Evolutionary conservation across 1,140 invertebrate genomes (phyloP).

Genomic region (Drosophila novamexicana): DNA sequence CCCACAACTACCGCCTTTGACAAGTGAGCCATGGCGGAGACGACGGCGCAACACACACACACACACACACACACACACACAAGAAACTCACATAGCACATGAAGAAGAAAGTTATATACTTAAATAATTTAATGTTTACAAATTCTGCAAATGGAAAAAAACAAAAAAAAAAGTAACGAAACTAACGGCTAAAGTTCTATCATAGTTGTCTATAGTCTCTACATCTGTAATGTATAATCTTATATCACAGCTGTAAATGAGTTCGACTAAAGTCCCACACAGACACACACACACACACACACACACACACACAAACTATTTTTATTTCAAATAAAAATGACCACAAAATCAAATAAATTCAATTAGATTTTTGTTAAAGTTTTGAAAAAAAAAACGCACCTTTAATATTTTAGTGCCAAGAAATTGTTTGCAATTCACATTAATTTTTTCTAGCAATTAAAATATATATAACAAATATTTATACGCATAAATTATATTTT

Average conservation of each 20-base stretch:
- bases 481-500: conserved; percentile 72
- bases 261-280: conserved; percentile 35
- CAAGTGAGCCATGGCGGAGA: conserved; percentile 33
- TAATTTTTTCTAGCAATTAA: conserved; percentile 57
- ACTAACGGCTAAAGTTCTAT: conserved; percentile 59
- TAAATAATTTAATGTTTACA: conserved; percentile 72
- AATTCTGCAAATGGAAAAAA: conserved; percentile 48
- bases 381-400: conserved; percentile 15
- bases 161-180: conserved; percentile 28
- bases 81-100: conserved; percentile 34
- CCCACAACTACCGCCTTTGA: background rate
- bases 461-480: conserved; percentile 22
- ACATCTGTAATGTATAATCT: conserved; percentile 60
- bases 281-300: conserved; percentile 17
- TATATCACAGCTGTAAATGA: conserved; percentile 45
- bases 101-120: conserved; percentile 65
- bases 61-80: conserved; percentile 17
- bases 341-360: conserved; percentile 51
- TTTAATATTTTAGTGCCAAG: conserved; percentile 65
- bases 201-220: conserved; percentile 54
- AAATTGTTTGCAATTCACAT: conserved; percentile 58
- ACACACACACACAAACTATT: conserved; percentile 19
- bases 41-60: conserved; percentile 8
- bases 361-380: conserved; percentile 50
- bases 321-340: conserved; percentile 76